Evolutionary conservation across 2,113 vertebrate species (phyloP).

Genomic region (Pygoscelis antarcticus): DNA sequence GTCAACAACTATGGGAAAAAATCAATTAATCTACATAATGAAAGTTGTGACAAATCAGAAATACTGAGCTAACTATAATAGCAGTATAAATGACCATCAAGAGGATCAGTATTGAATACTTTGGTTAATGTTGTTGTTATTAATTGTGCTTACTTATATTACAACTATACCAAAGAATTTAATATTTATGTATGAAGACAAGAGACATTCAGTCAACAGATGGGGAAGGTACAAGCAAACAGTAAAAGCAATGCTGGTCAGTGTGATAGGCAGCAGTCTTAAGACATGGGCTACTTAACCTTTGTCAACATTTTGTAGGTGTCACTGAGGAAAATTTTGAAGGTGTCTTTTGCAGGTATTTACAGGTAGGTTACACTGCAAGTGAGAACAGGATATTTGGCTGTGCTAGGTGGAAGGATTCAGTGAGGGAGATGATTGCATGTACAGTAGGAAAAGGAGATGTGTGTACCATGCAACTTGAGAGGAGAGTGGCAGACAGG

Average conservation of each 20-base stretch:
- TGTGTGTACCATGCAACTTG: not conserved
- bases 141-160: not conserved
- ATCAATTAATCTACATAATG: not conserved
- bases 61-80: not conserved
- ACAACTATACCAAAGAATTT: not conserved
- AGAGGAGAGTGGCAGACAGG: not conserved
- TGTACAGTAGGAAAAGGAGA: not conserved
- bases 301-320: not conserved
- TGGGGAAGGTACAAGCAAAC: not conserved
- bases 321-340: not conserved
- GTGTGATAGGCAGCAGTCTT: not conserved
- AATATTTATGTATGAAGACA: not conserved
- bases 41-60: not conserved
- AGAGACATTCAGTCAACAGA: not conserved
- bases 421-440: not conserved
- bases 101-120: not conserved
- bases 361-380: not conserved
- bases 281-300: not conserved
- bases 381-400: not conserved
- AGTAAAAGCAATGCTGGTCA: not conserved
- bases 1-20: not conserved
- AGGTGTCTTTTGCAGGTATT: not conserved
- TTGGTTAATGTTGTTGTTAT: not conserved
- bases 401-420: not conserved
- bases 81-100: not conserved